Evolutionary conservation across 2,888 invertebrate species (phyloP), one percentile per base, ranked within the genome.

Genomic region (Epistrophella euchroma): DNA sequence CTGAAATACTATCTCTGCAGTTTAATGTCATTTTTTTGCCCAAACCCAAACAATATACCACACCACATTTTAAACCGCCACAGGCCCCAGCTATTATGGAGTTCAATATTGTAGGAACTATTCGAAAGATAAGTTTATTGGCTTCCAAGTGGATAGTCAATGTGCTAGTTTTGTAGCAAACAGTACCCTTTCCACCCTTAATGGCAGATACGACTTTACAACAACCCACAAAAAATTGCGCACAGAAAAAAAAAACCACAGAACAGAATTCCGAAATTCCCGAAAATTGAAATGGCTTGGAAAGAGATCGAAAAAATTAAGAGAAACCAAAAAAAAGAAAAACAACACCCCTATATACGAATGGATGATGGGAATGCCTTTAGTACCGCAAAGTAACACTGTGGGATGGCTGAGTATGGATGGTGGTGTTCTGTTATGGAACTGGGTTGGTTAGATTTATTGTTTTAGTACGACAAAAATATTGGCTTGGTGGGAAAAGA

Each of bases 401-500:
- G 4, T n/a, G 50, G 28, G 43, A 15, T 19, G 17, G 10, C 11
- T 4, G 19, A 11, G 11, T 1, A 2, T 13, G 19, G 11, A 13
- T 62, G 28, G 7, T 40, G 4, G 17, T 6, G 13, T 10, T 17
- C 6, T 19, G 19, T 35, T 19, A 6, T 43, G 52, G 66, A 45
- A 50, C 5, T 13, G 52, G 52, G 52, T 55, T 15, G 62, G 56
- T 45, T 55, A 76, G 84, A 80, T 80, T 85, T 80, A 85, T 80
- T 85, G 84, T 85, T 85, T 85, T 76, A 85, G 76, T 75, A 75
- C 55, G 60, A 68, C 72, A 75, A 76, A 85, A 80, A 85, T 80
- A 85, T 85, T 80, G 75, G 72, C 35, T 72, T 76, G 50, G 52
- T 76, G 80, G 84, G 60, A 78, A 80, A 76, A 62, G 76, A 72